Conservation (phyloP, 2,888 invertebrate species). For the Drosophila monieri region DNA sequence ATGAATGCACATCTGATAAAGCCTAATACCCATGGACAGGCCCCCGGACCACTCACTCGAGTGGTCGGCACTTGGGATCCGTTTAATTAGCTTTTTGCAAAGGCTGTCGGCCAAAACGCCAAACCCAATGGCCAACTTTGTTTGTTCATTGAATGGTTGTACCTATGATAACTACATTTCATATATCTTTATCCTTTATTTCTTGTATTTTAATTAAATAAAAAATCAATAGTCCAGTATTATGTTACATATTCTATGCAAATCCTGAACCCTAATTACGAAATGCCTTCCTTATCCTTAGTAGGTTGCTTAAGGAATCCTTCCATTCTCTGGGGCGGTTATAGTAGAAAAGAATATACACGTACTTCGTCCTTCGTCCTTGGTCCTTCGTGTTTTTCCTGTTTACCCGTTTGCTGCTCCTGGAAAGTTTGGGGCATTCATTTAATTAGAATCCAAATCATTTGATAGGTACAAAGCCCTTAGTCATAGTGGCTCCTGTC, state of each 20-base stretch:
- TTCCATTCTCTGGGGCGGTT: not conserved
- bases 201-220: too few relatives aligned
- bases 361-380: slow-evolving; percentile 6
- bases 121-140: slow-evolving; percentile 26
- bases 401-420: not conserved
- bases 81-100: slow-evolving; percentile 48
- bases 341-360: not conserved
- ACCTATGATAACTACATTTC: too few relatives aligned
- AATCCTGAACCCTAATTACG: slow-evolving; percentile 31
- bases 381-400: not conserved
- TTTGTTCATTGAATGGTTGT: slow-evolving; percentile 5
- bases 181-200: too few relatives aligned
- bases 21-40: slow-evolving; percentile 67
- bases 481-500: slow-evolving; percentile 43
- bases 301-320: slow-evolving; percentile 24
- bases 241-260: slow-evolving; percentile 36
- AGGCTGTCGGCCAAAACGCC: slow-evolving; percentile 46
- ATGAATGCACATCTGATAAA: slow-evolving; percentile 78
- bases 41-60: slow-evolving; percentile 26
- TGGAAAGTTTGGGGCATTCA: slow-evolving; percentile 36
- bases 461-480: slow-evolving; percentile 45
- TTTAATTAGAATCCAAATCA: slow-evolving; percentile 47
- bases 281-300: slow-evolving; percentile 23
- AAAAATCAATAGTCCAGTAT: slow-evolving; percentile 11
- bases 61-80: slow-evolving; percentile 43